phyloP scores from a whole-genome alignment of 2,888 invertebrate species.

The Rhopalosiphum nymphaeae region DNA sequence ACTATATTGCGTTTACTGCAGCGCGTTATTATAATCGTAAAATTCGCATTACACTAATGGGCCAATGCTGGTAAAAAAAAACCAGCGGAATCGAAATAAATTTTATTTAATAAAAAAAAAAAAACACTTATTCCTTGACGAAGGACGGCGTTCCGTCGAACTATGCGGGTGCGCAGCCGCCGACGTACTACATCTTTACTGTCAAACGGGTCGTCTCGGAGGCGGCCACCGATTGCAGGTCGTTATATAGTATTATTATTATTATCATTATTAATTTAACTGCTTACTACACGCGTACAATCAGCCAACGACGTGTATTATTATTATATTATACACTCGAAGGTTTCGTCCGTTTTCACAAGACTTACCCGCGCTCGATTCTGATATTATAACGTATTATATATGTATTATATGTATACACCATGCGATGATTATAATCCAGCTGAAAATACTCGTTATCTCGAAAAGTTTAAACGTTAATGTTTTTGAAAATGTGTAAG shows the following conservation, averaged over 20 bases:
- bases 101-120: background rate
- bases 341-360: background rate
- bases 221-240: background rate
- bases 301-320: background rate
- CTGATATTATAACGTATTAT: background rate
- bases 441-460: background rate
- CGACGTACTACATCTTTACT: background rate
- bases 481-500: background rate
- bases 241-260: constrained; percentile 14
- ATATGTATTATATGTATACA: background rate
- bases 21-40: background rate
- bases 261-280: background rate
- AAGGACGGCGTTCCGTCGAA: background rate
- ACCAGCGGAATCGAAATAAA: background rate
- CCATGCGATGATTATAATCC: background rate
- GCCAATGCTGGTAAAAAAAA: background rate
- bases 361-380: background rate
- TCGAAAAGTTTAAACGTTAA: background rate
- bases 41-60: background rate
- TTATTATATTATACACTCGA: background rate
- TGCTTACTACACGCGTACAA: background rate
- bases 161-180: too few species aligned
- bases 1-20: background rate
- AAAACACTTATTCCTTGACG: background rate
- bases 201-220: constrained; percentile 31